Conservation (phyloP, 1,140 invertebrate genomes). For the Pantala flavescens region DNA sequence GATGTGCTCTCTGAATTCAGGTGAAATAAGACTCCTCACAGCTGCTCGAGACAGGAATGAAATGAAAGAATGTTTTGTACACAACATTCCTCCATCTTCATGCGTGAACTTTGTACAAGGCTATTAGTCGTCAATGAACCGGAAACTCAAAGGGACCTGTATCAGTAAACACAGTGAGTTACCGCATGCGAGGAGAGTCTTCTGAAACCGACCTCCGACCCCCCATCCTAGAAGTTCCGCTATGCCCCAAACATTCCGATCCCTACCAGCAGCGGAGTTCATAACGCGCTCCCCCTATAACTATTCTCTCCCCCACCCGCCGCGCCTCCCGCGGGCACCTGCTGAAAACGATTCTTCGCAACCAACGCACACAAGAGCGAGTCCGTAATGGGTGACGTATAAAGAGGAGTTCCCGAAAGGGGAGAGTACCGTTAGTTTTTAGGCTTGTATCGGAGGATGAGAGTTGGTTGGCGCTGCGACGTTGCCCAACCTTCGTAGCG, state of each 20-base stretch:
- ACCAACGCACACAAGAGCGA: neutral
- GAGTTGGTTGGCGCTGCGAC: neutral
- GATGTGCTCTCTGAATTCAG: no score
- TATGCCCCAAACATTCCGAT: neutral
- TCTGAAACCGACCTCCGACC: neutral
- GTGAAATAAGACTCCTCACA: no score
- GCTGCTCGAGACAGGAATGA: no score
- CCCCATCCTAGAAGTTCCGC: neutral
- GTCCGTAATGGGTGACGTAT: neutral
- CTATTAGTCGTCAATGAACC: no score
- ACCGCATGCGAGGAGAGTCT: no score
- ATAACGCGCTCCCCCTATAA: neutral
- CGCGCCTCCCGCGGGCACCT: neutral
- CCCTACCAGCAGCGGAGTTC: neutral
- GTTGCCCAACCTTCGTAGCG: neutral
- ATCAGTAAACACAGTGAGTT: no score
- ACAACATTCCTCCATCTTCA: no score
- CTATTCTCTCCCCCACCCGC: neutral
- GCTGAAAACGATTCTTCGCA: neutral
- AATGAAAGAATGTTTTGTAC: no score
- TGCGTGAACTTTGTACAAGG: no score
- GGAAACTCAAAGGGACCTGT: no score
- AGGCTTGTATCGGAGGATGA: neutral
- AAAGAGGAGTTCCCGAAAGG: neutral
- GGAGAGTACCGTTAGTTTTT: conserved; percentile 1